Conservation (phyloP, 2,797 vertebrate species). For the Uromys caudimaculatus region DNA sequence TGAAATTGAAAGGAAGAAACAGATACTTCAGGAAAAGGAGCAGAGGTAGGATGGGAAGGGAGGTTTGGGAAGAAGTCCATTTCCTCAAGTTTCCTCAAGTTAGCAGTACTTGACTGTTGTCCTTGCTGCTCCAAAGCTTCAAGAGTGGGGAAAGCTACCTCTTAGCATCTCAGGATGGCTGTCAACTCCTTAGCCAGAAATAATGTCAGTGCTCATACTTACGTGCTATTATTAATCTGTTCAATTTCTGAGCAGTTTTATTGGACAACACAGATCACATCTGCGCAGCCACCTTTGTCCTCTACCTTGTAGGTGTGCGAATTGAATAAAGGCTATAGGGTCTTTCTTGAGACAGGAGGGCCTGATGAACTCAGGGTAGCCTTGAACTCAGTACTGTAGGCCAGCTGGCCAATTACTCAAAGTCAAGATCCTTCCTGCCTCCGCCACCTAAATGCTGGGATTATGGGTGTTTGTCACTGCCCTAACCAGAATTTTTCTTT, state of each 20-base stretch:
- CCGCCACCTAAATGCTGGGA: background rate
- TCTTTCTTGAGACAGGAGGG: background rate
- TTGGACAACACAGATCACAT: background rate
- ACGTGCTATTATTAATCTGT: background rate
- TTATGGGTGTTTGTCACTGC: background rate
- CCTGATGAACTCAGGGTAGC: background rate
- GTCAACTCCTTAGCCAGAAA: background rate
- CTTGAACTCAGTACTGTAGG: background rate
- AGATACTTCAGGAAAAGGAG: background rate
- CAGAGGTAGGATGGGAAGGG: background rate
- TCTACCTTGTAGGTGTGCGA: background rate
- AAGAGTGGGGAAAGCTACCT: background rate
- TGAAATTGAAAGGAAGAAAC: conserved; percentile 49
- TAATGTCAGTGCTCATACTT: background rate
- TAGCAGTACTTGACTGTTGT: background rate
- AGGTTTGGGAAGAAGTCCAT: background rate
- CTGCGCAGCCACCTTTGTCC: background rate
- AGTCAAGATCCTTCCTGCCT: background rate
- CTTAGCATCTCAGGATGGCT: background rate
- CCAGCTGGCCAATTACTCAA: background rate
- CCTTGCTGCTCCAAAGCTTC: background rate
- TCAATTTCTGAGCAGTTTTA: background rate
- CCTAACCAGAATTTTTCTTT: background rate
- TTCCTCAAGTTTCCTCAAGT: background rate
- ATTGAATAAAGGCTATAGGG: background rate